Percentiles rank a stretch among this genome's conserved stretches.
Conservation (phyloP, 2,888 invertebrate genomes). For the Dynastes hyllus region DNA sequence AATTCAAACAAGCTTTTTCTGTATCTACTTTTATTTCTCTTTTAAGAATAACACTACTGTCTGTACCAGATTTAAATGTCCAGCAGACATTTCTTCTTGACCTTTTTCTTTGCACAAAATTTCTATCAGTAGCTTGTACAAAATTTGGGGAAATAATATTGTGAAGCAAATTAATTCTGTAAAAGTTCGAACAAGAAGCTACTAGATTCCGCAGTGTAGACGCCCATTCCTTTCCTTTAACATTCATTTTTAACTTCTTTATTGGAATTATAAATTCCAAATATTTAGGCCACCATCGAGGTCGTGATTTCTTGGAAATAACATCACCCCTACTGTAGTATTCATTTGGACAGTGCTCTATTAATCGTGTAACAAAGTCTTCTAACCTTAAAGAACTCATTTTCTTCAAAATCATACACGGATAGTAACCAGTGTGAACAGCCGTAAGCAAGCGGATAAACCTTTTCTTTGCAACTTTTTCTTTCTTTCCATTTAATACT, state of each 20-base stretch:
- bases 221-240: conserved; percentile 52
- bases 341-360: conserved; percentile 43
- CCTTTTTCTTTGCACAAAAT: background rate
- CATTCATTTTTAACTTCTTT: conserved; percentile 33
- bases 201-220: conserved; percentile 55
- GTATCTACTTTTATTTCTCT: background rate
- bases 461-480: conserved; percentile 6
- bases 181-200: conserved; percentile 53
- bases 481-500: conserved; percentile 21
- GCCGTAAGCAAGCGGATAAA: conserved; percentile 12
- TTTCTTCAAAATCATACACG: conserved; percentile 48
- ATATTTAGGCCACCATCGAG: conserved; percentile 60
- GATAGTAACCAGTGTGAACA: conserved; percentile 52
- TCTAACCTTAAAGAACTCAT: conserved; percentile 51
- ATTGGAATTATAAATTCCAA: conserved; percentile 54
- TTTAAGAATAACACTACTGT: conserved; percentile 16
- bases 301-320: conserved; percentile 33
- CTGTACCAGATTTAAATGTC: conserved; percentile 25
- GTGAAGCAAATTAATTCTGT: conserved; percentile 42
- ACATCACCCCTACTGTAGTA: conserved; percentile 11
- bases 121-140: background rate
- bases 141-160: conserved; percentile 1
- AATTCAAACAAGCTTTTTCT: background rate
- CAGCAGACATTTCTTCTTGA: background rate
- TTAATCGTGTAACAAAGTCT: conserved; percentile 51